Conservation (phyloP, 2,113 vertebrate species). For the Istiophorus platypterus region DNA sequence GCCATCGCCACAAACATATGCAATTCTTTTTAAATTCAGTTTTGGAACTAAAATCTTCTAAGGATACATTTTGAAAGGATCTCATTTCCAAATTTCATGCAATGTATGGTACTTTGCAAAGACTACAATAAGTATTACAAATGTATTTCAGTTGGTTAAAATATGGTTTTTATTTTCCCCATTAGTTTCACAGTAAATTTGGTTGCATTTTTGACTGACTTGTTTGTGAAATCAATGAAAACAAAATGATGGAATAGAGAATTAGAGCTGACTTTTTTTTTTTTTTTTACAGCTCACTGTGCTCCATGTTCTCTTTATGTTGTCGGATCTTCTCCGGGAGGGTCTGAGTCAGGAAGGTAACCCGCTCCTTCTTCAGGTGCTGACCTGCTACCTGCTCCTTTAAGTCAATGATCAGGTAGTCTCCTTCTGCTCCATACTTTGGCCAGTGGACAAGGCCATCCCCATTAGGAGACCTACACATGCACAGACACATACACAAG, state of each 20-base stretch:
- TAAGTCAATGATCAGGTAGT: constrained; percentile 73
- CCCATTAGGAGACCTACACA: constrained; percentile 80
- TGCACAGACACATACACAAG: fast-evolving
- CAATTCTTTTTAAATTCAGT: not conserved
- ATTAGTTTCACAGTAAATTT: not conserved
- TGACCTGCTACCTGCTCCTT: constrained; percentile 67
- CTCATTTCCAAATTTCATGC: not conserved
- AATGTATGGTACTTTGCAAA: not conserved
- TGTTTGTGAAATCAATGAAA: not conserved
- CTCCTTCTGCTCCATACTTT: constrained; percentile 69
- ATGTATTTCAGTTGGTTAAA: not conserved
- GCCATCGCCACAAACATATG: not conserved
- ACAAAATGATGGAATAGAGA: not conserved
- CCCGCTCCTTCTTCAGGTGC: constrained; percentile 72
- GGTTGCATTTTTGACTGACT: not conserved
- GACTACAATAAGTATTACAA: not conserved
- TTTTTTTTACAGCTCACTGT: constrained; percentile 75
- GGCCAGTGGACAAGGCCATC: constrained; percentile 78
- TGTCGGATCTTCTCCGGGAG: constrained; percentile 66
- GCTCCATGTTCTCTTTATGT: constrained; percentile 53
- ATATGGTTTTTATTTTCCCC: not conserved
- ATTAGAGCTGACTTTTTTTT: fast-evolving
- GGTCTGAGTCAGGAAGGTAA: constrained; percentile 76
- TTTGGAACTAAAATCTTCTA: not conserved
- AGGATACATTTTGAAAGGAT: not conserved